Base-by-base conservation (phyloP, 2,888 invertebrate species). In the Dolichomitus sp. region DNA sequence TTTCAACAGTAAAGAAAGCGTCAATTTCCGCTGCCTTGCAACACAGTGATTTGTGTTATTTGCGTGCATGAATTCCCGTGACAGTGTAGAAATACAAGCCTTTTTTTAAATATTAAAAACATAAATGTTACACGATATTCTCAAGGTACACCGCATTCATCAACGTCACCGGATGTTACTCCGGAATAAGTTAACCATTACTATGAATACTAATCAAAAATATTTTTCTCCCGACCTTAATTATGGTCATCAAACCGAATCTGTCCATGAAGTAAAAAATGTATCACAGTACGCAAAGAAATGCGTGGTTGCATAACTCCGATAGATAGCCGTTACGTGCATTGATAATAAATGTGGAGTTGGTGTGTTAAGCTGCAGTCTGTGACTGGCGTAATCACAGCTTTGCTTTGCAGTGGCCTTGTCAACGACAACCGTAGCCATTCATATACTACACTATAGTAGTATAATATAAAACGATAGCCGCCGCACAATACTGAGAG, bases 401-500 rank as follows among this genome's bases (percentile, higher is more conserved):
- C 66, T 48, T 14, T 19, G 61, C 40, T 19, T 3, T 61, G 66
- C 66, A 63, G 37, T 57, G 69, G 63, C 80, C 74, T 80, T 75
- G 80, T 48, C 63, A 54, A 30, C n/a, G 37, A 45, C 54, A 69
- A 63, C 68, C 27, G 27, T 27, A 40, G 52, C 37, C 27, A 40
- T 48, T 61, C 30, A 48, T 54, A 27, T 73, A 50, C 33, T 54
- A 42, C 66, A 52, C n/a, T 23, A 4, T 17, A 19, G 59, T 17
- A 65, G 73, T 42, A 45, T 65, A 66, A 59, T 70, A 50, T 76
- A 70, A 80, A 70, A 63, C 33, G 69, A 48, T 42, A 70, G 63
- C 45, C 19, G 42, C 9, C 63, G 61, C 30, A 45, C 40, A 50
- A 69, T 68, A 1, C 57, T 30, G 68, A 63, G 52, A 48, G 27